phyloP scores from a whole-genome alignment of 2,113 vertebrate genomes.

The Vireo altiloquus region DNA sequence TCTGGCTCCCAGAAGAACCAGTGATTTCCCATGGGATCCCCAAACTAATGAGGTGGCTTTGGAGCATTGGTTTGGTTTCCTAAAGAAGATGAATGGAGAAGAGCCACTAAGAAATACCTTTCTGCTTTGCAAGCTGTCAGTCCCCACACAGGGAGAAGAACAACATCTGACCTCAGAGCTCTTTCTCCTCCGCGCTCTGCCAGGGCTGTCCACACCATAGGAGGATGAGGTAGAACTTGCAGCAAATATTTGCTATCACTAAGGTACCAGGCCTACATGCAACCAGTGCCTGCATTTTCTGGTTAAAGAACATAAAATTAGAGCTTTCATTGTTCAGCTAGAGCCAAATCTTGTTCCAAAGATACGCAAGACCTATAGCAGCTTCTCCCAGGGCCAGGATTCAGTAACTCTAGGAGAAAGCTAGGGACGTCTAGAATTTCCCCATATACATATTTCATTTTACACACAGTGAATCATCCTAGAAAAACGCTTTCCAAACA shows the following conservation, averaged over 20 bases:
- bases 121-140: neutral
- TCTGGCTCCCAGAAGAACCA: fast-evolving
- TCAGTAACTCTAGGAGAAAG: neutral
- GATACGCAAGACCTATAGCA: neutral
- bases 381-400: neutral
- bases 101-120: neutral
- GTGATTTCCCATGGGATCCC: neutral
- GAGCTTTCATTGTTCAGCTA: neutral
- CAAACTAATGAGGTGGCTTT: neutral
- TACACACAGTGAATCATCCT: neutral
- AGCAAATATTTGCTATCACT: neutral
- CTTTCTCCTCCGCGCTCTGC: fast-evolving
- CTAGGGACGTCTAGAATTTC: neutral
- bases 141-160: neutral
- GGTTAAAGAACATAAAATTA: neutral
- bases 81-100: neutral
- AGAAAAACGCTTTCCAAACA: neutral
- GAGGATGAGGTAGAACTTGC: neutral
- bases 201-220: neutral
- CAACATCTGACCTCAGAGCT: neutral
- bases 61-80: neutral
- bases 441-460: neutral
- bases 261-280: neutral
- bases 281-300: neutral
- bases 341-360: neutral